Base-by-base conservation (phyloP, 2,888 invertebrate genomes). In the Danaus chrysippus region DNA sequence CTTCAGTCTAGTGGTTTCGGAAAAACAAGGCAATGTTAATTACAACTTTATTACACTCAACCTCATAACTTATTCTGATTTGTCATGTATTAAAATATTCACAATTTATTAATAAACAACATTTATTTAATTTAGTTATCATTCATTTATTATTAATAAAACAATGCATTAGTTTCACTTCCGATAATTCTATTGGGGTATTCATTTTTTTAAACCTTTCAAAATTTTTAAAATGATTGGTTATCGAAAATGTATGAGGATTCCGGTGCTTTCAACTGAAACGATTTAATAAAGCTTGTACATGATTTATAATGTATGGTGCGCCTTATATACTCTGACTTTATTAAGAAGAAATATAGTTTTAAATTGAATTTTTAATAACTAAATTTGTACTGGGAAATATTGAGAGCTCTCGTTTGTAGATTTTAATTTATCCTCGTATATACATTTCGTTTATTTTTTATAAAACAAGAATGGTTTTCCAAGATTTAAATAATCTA, bases 221-320 rank as follows among this genome's bases (percentile, higher is more conserved):
- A 49, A 9, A 62, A 60, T 41, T 58, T 34, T 43, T 43, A 59
- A 63, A 62, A 65, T 60, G 58, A 67, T 63, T 63, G 62, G 64
- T 65, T 64, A 70, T 69, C 66, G 68, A 70, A 69, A 69, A 70
- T 69, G 68, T 71, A 71, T 70, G 64, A 67, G 65, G 63, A 56
- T 60, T 70, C 62, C 68, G 66, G 66, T 70, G 65, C 77, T 78
- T 79, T 79, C 75, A 70, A 69, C 70, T 69, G 68, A 71, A 81
- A 72, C 76, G 73, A 76, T 84, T 85, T 84, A 84, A 83, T 84
- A 84, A 83, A 79, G 74, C 73, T 71, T 67, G 78, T 74, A 73
- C 79, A 77, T 82, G 81, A 83, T 83, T 83, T 84, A 82, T 81
- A 77, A 74, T 69, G 72, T 81, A 81, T 78, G 76, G 78, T 82